Base-by-base conservation (phyloP, 2,113 vertebrate species). In the Haplotaxodon microlepis region DNA sequence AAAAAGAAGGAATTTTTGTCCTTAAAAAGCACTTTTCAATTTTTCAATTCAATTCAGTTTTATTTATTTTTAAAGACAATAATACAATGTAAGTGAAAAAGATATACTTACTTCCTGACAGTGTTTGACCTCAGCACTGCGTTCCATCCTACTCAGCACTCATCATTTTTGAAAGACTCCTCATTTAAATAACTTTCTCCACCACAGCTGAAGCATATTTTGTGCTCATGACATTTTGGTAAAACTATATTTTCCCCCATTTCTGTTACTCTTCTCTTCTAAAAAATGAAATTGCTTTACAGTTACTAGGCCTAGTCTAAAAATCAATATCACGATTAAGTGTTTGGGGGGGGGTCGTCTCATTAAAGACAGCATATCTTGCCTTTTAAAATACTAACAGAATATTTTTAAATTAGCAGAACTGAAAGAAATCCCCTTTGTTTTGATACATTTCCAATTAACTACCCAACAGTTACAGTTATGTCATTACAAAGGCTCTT, bases 281-380 rank as follows among this genome's bases (percentile, higher is more conserved):
- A n/a, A 66, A 66, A n/a, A 63, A 63, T 63, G 4, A 66, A 66
- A 66, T 38, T 66, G 31, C 31, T 36, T 36, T 19, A 36, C 59
- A 63, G 34, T 66, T 66, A 66, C 61, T n/a, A 66, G 61, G 61
- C 34, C 4, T 66, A n/a, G 9, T 38, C 61, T 66, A 66, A n/a
- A 66, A n/a, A 66, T 36, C 59, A 63, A 12, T 63, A 63, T 63
- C 59, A 36, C 9, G 1, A 63, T 63, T 63, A 36, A 11, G 16
- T 61, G 57, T 17, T 61, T 9, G 3, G 13, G n/a, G 4, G 4
- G 24, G 14, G 14, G 57, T 17, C 5, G 2, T 61, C 29, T 61
- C 16, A 63, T 63, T 63, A 63, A 3, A 36, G 31, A 19, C 16
- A 19, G 17, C 17, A 63, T 19, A 11, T 63, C 59, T 63, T 0